Evolutionary conservation across 2,888 invertebrate genomes (phyloP).

Genomic region (Calliopum simillimum): DNA sequence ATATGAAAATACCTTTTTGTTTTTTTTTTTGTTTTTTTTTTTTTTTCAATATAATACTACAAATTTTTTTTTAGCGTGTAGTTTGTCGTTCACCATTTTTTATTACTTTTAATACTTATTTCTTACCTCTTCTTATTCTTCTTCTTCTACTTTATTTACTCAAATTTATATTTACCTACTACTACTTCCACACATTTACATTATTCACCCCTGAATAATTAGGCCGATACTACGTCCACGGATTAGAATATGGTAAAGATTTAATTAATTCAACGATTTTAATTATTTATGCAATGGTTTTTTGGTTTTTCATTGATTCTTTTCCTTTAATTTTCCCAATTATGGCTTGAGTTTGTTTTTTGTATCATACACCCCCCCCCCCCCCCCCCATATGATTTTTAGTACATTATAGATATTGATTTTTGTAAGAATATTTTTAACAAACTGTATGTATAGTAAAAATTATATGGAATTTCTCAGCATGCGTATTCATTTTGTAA

Average conservation of each 20-base stretch:
- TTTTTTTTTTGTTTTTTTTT: background rate
- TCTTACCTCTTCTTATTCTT: slow-evolving; percentile 40
- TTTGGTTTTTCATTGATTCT: slow-evolving; percentile 25
- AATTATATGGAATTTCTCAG: background rate
- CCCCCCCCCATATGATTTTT: too few species aligned
- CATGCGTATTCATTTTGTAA: background rate
- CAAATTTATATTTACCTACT: slow-evolving; percentile 37
- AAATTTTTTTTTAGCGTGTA: too few species aligned
- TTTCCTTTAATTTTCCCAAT: background rate
- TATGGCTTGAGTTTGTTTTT: too few species aligned
- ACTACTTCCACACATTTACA: slow-evolving; percentile 28
- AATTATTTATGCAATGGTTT: slow-evolving; percentile 34
- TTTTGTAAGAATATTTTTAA: background rate
- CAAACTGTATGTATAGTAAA: background rate
- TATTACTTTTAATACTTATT: slow-evolving; percentile 38
- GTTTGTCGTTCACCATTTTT: too few species aligned
- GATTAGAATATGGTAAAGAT: slow-evolving; percentile 91
- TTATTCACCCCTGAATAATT: slow-evolving; percentile 55
- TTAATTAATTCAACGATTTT: slow-evolving; percentile 51
- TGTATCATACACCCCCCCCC: too few species aligned
- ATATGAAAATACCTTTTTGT: background rate
- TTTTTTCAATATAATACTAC: slow-evolving; percentile 9
- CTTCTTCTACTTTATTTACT: slow-evolving; percentile 31
- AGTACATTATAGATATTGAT: background rate
- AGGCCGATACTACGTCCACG: slow-evolving; percentile 90